Evolutionary conservation across 2,113 vertebrate species (phyloP).

Genomic region (Pongo abelii): DNA sequence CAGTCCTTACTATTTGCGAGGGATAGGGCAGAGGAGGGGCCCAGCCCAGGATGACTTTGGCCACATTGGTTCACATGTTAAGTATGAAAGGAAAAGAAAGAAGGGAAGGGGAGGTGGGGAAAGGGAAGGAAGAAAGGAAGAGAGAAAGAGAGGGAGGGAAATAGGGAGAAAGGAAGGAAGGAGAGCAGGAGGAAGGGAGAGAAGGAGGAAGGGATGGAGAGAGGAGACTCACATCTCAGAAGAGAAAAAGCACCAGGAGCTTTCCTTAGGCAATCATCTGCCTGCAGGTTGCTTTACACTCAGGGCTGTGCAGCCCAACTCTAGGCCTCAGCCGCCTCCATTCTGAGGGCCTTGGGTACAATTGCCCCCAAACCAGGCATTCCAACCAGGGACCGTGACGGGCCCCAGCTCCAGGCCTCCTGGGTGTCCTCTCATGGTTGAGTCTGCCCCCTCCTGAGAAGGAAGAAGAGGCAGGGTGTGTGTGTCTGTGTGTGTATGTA

Average conservation of each 20-base stretch:
- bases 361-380: neutral
- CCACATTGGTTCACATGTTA: neutral
- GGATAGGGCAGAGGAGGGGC: neutral
- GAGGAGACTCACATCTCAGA: neutral
- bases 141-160: too few relatives aligned
- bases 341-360: neutral
- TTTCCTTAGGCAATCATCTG: neutral
- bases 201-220: neutral
- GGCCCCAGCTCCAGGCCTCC: neutral
- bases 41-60: neutral
- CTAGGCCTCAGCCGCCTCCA: neutral
- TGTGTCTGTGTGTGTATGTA: rapidly evolving
- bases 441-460: neutral
- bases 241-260: neutral
- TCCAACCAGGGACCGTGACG: rapidly evolving
- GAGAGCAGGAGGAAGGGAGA: neutral
- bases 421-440: neutral
- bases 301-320: neutral
- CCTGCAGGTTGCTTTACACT: neutral
- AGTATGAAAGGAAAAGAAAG: neutral
- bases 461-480: neutral
- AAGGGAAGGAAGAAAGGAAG: too few relatives aligned
- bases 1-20: neutral
- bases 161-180: too few relatives aligned
- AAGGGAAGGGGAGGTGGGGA: neutral